phyloP scores from a whole-genome alignment of 1,140 invertebrate species.

The Telenomus remus region DNA sequence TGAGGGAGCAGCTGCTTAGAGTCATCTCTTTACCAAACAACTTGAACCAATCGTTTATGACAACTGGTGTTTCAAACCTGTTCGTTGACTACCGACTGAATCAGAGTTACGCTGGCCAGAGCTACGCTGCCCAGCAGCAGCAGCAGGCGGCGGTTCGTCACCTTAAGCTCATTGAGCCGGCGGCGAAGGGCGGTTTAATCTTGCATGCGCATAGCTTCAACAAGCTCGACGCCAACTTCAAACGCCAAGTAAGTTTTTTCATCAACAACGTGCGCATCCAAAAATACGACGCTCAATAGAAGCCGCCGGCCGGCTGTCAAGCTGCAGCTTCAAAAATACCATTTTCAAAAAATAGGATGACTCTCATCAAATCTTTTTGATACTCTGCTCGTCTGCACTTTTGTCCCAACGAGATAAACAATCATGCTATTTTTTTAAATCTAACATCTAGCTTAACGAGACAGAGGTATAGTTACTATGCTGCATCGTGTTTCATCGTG shows the following conservation, averaged over 20 bases:
- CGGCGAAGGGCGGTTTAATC: constrained; percentile 72
- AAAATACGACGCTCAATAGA: constrained; percentile 78
- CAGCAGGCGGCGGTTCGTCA: constrained; percentile 62
- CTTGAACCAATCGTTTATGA: constrained; percentile 49
- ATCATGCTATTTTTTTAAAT: no score
- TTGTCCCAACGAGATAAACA: no score
- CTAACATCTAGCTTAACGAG: no score
- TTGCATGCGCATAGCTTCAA: constrained; percentile 77
- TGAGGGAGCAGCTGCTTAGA: constrained; percentile 69
- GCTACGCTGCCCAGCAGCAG: constrained; percentile 56
- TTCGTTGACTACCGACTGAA: constrained; percentile 63
- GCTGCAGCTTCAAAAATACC: no score
- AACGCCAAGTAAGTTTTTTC: constrained; percentile 89
- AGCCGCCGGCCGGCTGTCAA: constrained; percentile 5
- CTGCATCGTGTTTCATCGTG: no score
- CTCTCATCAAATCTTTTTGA: no score
- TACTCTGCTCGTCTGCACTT: no score
- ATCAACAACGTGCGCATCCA: constrained; percentile 84
- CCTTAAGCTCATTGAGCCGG: constrained; percentile 71
- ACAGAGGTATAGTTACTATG: no score
- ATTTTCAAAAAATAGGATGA: no score
- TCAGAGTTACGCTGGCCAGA: constrained; percentile 52
- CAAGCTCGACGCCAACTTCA: constrained; percentile 81
- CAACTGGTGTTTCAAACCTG: constrained; percentile 71
- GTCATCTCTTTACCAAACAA: constrained; percentile 64